These are phyloP conservation scores for Myoxocephalus aenaeus DNA, from an alignment of 2,797 vertebrate species.

Conservation along the genomic window DNA sequence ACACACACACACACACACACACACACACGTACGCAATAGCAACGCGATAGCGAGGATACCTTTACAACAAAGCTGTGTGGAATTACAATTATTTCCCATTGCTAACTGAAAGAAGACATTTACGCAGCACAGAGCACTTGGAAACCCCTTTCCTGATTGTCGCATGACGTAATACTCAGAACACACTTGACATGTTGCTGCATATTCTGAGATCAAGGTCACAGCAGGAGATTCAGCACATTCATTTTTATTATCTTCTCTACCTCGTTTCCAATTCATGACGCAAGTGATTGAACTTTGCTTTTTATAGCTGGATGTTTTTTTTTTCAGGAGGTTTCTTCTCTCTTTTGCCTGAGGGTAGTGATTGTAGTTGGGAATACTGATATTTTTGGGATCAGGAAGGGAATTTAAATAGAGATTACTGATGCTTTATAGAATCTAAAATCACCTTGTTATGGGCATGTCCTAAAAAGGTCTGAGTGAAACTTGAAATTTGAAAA, in stretches of 20 bases:
- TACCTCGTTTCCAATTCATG: not conserved
- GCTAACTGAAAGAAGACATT: constrained; percentile 33
- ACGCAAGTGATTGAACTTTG: not conserved
- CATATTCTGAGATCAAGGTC: constrained; percentile 44
- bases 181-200: constrained; percentile 6
- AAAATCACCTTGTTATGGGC: not conserved
- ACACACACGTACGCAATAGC: constrained; percentile 27
- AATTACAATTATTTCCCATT: constrained; percentile 69
- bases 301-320: not conserved
- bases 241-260: constrained; percentile 5
- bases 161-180: constrained; percentile 30
- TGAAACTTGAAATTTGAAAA: not conserved
- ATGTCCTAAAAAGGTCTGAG: constrained; percentile 1
- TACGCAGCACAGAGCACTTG: constrained; percentile 7
- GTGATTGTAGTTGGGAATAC: not conserved
- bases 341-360: not conserved
- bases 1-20: constrained; percentile 25
- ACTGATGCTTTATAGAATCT: not conserved
- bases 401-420: constrained; percentile 4
- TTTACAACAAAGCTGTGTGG: constrained; percentile 73
- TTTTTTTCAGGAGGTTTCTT: not conserved
- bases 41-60: constrained; percentile 61
- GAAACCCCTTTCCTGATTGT: constrained; percentile 19
- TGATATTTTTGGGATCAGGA: not conserved
- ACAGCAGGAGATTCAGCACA: constrained; percentile 27